These are phyloP conservation scores for Aphelinus atriplicis DNA, from an alignment of 1,140 invertebrate species.

Conservation along the genomic window DNA sequence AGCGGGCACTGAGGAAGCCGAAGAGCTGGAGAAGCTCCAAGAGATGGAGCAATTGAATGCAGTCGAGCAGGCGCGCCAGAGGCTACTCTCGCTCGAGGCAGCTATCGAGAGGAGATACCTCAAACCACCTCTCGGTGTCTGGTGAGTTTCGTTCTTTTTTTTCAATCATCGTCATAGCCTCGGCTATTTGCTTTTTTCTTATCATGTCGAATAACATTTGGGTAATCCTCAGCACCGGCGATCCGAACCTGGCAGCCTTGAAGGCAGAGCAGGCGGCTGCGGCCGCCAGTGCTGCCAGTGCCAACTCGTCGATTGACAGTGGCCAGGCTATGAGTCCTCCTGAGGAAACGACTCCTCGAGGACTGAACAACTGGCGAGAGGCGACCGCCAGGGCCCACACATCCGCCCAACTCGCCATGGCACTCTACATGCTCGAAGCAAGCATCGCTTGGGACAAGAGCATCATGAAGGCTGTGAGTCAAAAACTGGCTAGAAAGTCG, in stretches of 20 bases:
- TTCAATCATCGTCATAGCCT: conserved; percentile 5
- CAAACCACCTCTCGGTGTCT: conserved; percentile 88
- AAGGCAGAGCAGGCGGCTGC: conserved; percentile 64
- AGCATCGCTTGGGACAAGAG: conserved; percentile 98
- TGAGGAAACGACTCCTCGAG: conserved; percentile 70
- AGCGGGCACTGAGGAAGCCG: conserved; percentile 69
- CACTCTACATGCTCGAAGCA: conserved; percentile 87
- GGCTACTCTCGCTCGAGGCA: conserved; percentile 84
- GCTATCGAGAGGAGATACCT: conserved; percentile 93
- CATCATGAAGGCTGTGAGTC: conserved; percentile 97
- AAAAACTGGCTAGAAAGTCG: conserved; percentile 63
- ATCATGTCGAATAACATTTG: too few species aligned
- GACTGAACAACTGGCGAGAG: conserved; percentile 88
- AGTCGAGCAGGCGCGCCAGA: conserved; percentile 77
- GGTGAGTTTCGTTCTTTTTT: conserved; percentile 61
- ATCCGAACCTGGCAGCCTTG: conserved; percentile 67
- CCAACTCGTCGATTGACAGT: conserved; percentile 54
- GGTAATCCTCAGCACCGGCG: conserved; percentile 63
- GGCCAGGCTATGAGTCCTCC: conserved; percentile 45
- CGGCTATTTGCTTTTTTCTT: too few species aligned
- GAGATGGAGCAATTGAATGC: conserved; percentile 71
- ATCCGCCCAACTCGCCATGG: conserved; percentile 90
- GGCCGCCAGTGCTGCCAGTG: conserved; percentile 51
- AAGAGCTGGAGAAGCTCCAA: conserved; percentile 68
- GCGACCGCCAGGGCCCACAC: conserved; percentile 84